phyloP scores from a whole-genome alignment of 2,113 vertebrate species.

The Capricornis sumatraensis region DNA sequence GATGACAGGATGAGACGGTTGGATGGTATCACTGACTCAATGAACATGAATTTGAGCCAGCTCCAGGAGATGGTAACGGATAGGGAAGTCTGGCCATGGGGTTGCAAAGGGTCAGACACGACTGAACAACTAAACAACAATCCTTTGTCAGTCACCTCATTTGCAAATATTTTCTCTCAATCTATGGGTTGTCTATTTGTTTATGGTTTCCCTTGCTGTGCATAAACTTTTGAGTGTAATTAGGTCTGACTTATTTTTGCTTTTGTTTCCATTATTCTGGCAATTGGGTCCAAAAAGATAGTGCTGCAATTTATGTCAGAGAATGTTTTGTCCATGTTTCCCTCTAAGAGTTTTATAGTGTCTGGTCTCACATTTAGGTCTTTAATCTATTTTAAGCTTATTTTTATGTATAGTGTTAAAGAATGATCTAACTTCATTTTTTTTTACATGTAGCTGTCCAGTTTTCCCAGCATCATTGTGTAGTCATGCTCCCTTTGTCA shows the following conservation, averaged over 20 bases:
- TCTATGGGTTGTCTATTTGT: neutral
- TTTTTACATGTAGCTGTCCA: neutral
- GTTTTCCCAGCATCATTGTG: neutral
- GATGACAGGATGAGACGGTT: neutral
- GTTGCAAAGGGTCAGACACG: neutral
- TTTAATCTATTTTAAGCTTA: neutral
- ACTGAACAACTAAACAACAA: neutral
- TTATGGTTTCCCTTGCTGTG: neutral
- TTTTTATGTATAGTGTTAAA: neutral
- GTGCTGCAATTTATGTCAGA: neutral
- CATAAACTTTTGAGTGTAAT: neutral
- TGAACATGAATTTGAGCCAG: neutral
- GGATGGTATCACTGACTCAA: neutral
- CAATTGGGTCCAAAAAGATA: neutral
- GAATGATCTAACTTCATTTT: neutral
- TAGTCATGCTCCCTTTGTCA: neutral
- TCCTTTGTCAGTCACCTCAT: neutral
- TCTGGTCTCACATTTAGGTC: neutral
- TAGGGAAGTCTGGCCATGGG: neutral
- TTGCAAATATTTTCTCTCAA: neutral
- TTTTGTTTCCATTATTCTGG: neutral
- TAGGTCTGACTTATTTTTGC: neutral
- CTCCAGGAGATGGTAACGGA: neutral
- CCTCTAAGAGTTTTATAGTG: neutral
- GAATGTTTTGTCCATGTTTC: neutral